Percentiles rank a stretch among this genome's conserved stretches.
phyloP scores from a whole-genome alignment of 2,888 invertebrate genomes.

The Drosophila stalkeri region DNA sequence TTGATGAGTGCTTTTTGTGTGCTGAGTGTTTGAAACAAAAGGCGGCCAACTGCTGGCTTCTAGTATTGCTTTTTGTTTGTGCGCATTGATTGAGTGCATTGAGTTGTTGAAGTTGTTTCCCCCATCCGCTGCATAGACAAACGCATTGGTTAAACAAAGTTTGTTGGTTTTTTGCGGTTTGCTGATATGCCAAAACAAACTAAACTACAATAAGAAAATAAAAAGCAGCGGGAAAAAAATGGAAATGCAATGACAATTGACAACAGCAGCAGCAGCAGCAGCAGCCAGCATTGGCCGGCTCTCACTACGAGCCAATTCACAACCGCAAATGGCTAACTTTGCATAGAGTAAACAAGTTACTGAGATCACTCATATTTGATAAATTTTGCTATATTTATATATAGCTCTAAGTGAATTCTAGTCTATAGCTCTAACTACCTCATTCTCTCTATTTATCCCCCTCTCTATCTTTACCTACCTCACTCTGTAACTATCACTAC shows the following conservation, averaged over 20 bases:
- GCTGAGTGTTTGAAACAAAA: conserved; percentile 73
- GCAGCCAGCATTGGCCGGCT: conserved; percentile 53
- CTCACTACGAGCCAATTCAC: not conserved
- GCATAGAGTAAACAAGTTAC: not conserved
- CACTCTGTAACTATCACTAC: not conserved
- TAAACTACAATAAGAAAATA: conserved; percentile 24
- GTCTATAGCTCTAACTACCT: not conserved
- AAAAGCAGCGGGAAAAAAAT: no score
- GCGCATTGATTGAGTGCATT: conserved; percentile 79
- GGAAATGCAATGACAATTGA: conserved; percentile 50
- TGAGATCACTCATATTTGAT: not conserved
- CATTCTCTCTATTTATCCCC: no score
- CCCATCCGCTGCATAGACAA: not conserved
- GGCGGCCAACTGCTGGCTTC: conserved; percentile 39
- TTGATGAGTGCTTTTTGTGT: conserved; percentile 74
- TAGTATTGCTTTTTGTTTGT: conserved; percentile 46
- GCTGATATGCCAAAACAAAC: conserved; percentile 63
- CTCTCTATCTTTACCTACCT: not conserved
- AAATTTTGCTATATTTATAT: not conserved
- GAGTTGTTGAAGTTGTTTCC: conserved; percentile 73
- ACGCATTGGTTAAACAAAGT: conserved; percentile 52
- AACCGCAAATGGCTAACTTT: not conserved
- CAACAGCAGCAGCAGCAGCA: conserved; percentile 50
- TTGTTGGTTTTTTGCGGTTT: conserved; percentile 72
- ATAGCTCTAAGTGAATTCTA: not conserved